Conservation (phyloP, 2,797 vertebrate genomes). For the Chromis chromis region DNA sequence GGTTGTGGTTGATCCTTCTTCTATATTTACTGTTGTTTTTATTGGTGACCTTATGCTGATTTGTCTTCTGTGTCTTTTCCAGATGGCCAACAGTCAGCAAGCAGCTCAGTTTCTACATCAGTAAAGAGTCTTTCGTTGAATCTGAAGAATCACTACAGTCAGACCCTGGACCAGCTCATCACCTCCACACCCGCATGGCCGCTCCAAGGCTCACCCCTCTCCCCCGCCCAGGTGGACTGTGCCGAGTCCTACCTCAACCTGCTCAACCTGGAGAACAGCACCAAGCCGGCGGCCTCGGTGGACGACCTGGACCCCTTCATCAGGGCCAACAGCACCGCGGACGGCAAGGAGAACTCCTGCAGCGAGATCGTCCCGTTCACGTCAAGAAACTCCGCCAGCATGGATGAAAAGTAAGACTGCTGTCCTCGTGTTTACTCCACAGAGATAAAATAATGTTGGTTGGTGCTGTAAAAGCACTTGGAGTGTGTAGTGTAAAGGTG, state of each 20-base stretch:
- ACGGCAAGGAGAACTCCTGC: constrained; percentile 68
- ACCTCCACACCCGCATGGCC: constrained; percentile 85
- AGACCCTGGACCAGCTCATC: constrained; percentile 83
- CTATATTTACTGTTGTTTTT: constrained; percentile 6
- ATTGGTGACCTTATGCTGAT: neutral
- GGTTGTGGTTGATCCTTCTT: too few species aligned
- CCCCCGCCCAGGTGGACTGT: constrained; percentile 57
- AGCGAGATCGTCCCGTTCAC: constrained; percentile 68
- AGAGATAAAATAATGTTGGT: neutral
- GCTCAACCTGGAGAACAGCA: constrained; percentile 80
- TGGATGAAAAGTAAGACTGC: constrained; percentile 80
- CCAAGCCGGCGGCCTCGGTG: constrained; percentile 22
- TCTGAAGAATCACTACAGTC: constrained; percentile 88
- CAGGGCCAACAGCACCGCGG: constrained; percentile 72
- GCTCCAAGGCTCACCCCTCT: constrained; percentile 61
- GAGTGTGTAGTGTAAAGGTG: neutral
- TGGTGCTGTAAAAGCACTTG: neutral
- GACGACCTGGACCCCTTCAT: constrained; percentile 59
- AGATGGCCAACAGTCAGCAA: constrained; percentile 80
- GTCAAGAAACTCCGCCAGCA: constrained; percentile 65
- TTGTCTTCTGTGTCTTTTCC: constrained; percentile 5
- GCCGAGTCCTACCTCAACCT: constrained; percentile 89
- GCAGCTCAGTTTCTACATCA: constrained; percentile 73
- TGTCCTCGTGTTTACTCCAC: neutral
- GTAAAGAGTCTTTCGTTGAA: constrained; percentile 86